Conservation (phyloP, 2,113 vertebrate genomes). For the Pseudorectes ferrugineus region DNA sequence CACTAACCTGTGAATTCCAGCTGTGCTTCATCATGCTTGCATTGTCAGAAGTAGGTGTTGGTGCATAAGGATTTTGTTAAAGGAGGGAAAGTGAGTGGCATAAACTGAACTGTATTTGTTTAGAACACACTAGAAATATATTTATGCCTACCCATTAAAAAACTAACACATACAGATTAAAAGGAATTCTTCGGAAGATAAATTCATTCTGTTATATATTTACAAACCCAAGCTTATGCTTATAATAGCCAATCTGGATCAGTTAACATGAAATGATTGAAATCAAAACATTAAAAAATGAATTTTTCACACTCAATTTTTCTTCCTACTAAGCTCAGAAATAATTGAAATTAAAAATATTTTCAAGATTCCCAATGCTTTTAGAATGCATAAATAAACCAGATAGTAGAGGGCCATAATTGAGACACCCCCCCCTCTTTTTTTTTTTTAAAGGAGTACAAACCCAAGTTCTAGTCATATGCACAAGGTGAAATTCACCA, state of each 20-base stretch:
- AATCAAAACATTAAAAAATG: background rate
- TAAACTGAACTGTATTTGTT: background rate
- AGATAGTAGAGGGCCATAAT: background rate
- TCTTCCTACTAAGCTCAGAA: background rate
- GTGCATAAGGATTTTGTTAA: background rate
- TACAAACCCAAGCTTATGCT: background rate
- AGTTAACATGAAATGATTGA: background rate
- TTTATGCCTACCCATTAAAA: background rate
- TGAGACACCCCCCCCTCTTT: rapidly evolving
- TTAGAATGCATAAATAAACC: background rate
- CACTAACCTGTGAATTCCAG: conserved; percentile 27
- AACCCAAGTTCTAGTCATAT: background rate
- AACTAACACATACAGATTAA: background rate
- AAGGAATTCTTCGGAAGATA: background rate
- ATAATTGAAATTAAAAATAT: background rate
- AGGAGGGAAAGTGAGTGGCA: background rate
- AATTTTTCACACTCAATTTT: background rate
- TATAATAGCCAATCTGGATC: background rate
- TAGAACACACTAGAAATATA: background rate
- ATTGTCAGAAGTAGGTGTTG: conserved; percentile 33
- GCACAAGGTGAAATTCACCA: background rate
- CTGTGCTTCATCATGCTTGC: background rate
- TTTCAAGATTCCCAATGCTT: background rate
- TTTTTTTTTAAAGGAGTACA: background rate
- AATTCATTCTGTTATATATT: background rate